phyloP scores from a whole-genome alignment of 2,113 vertebrate species.

The Nyctibius bracteatus region DNA sequence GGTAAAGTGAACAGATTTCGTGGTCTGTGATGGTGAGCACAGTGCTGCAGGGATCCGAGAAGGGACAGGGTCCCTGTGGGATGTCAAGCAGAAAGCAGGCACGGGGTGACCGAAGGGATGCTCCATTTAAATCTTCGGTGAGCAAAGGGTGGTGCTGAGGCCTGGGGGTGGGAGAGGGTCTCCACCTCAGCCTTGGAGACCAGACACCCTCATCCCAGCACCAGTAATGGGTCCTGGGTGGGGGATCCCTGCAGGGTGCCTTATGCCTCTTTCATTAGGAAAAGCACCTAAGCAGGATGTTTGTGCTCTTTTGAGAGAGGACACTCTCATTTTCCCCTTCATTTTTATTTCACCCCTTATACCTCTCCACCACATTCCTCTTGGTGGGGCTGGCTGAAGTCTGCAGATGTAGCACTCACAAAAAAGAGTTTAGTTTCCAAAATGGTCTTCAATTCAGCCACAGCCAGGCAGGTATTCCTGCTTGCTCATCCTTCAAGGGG shows the following conservation, averaged over 20 bases:
- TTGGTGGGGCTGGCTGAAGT: not conserved
- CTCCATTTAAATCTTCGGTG: not conserved
- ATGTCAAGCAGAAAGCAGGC: not conserved
- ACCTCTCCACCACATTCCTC: not conserved
- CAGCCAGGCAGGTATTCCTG: too few species aligned
- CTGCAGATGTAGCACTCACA: not conserved
- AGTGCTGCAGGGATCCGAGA: not conserved
- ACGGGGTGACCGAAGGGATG: too few species aligned
- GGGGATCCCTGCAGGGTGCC: too few species aligned
- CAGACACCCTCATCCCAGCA: fast-evolving
- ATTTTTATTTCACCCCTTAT: not conserved
- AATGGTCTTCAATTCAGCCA: not conserved
- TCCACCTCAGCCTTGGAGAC: not conserved
- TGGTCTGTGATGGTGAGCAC: not conserved
- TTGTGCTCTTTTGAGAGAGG: not conserved
- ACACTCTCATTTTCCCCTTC: not conserved
- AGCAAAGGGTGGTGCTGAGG: fast-evolving
- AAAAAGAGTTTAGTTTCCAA: not conserved
- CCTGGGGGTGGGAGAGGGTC: too few species aligned
- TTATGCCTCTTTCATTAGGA: not conserved
- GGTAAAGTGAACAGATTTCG: fast-evolving
- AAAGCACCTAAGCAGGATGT: not conserved
- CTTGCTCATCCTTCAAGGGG: not conserved
- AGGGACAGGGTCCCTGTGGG: not conserved
- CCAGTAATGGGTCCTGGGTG: not conserved